Evolutionary conservation across 1,140 invertebrate genomes (phyloP).

Genomic region (Pogonognathellus flavescens): DNA sequence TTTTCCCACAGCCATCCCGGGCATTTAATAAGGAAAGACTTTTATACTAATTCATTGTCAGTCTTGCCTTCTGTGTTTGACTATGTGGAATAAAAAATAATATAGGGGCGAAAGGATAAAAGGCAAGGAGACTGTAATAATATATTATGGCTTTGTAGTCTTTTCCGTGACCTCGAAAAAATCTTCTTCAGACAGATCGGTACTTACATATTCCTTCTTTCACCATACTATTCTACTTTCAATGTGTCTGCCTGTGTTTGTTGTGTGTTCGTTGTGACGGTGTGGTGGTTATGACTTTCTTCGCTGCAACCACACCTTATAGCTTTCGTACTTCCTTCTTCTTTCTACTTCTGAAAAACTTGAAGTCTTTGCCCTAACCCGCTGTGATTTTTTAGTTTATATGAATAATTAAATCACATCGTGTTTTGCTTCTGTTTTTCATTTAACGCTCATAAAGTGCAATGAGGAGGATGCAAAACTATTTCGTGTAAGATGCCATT

Average conservation of each 20-base stretch:
- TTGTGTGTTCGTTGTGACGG: too few relatives aligned
- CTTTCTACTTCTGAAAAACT: constrained; percentile 23
- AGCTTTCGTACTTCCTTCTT: constrained; percentile 25
- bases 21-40: constrained; percentile 27
- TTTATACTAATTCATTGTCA: constrained; percentile 12
- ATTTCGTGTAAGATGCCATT: too few relatives aligned
- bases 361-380: background rate
- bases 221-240: background rate
- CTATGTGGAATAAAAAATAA: background rate
- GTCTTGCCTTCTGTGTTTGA: background rate
- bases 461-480: too few relatives aligned
- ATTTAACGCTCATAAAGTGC: constrained; percentile 3
- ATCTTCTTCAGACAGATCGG: background rate
- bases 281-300: constrained; percentile 26
- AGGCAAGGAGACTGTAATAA: background rate
- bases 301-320: constrained; percentile 24
- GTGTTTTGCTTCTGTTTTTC: constrained; percentile 4
- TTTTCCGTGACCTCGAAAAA: constrained; percentile 44
- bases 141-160: constrained; percentile 34
- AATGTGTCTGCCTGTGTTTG: background rate
- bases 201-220: constrained; percentile 25
- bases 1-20: background rate
- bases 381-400: constrained; percentile 18
- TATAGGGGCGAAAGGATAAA: constrained; percentile 27
- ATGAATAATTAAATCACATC: constrained; percentile 36